Percentiles rank a stretch among this genome's conserved stretches.
These are phyloP conservation scores for Polydrusus pterygomalis DNA, from an alignment of 2,888 invertebrate species.

Conservation along the genomic window DNA sequence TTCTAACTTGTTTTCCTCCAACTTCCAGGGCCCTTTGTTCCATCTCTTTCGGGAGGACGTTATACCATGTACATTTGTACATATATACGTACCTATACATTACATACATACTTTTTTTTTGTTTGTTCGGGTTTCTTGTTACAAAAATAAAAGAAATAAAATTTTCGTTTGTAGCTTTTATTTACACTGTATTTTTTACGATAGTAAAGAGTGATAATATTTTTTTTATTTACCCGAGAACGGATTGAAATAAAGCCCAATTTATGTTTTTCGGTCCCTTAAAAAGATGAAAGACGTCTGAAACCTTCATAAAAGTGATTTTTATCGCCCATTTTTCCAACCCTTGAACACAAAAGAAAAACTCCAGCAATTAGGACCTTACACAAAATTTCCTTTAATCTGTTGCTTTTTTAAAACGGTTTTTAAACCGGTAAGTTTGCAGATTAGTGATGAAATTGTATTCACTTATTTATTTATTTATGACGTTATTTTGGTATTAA, in stretches of 20 bases:
- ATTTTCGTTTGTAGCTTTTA: not conserved
- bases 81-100: no score
- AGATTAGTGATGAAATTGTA: not conserved
- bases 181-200: not conserved
- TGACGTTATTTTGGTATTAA: no score
- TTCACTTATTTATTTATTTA: no score
- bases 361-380: constrained; percentile 32
- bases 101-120: no score
- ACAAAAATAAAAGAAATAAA: no score
- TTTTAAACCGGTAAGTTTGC: not conserved
- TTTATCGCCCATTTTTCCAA: constrained; percentile 31
- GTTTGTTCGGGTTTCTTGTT: no score
- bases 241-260: constrained; percentile 29
- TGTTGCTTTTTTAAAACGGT: constrained; percentile 17
- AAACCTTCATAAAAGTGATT: constrained; percentile 33
- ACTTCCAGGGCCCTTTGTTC: no score
- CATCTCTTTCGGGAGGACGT: no score
- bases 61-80: no score
- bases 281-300: constrained; percentile 8
- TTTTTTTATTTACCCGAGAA: not conserved
- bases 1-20: no score
- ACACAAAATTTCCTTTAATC: constrained; percentile 27
- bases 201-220: not conserved
- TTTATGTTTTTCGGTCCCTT: constrained; percentile 17
- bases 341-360: constrained; percentile 37